Percentiles rank a stretch among this genome's conserved stretches.
Evolutionary conservation across 2,888 invertebrate species (phyloP).

Genomic region (Hyles lineata): DNA sequence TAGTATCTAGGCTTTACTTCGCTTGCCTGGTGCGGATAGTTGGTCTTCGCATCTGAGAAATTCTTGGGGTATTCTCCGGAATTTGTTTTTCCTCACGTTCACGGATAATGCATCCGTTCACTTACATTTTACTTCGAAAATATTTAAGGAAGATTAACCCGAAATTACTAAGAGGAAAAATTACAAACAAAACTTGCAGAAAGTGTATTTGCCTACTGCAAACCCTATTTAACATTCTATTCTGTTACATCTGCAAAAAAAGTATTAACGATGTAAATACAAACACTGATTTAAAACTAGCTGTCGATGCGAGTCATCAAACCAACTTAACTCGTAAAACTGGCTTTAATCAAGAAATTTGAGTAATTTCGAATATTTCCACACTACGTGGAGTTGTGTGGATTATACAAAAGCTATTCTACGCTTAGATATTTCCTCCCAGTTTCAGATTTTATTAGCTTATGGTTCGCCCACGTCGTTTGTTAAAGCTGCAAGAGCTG

Average conservation of each 20-base stretch:
- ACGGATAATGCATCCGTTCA: no score
- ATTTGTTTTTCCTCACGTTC: no score
- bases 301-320: neutral
- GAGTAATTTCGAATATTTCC: neutral
- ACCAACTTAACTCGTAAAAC: conserved; percentile 3
- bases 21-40: no score
- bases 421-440: neutral
- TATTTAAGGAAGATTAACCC: neutral
- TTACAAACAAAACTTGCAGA: neutral
- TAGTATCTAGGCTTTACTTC: no score
- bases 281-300: neutral
- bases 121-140: no score
- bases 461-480: neutral
- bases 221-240: neutral
- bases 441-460: neutral
- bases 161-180: neutral
- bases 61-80: no score
- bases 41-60: no score
- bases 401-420: neutral
- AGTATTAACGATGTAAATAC: neutral
- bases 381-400: neutral
- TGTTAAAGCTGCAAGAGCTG: neutral
- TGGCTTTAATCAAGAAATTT: conserved; percentile 4
- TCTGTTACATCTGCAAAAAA: neutral
- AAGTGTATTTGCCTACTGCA: neutral